Base-by-base conservation (phyloP, 2,797 vertebrate species). In the Platyrinchus mystaceus region DNA sequence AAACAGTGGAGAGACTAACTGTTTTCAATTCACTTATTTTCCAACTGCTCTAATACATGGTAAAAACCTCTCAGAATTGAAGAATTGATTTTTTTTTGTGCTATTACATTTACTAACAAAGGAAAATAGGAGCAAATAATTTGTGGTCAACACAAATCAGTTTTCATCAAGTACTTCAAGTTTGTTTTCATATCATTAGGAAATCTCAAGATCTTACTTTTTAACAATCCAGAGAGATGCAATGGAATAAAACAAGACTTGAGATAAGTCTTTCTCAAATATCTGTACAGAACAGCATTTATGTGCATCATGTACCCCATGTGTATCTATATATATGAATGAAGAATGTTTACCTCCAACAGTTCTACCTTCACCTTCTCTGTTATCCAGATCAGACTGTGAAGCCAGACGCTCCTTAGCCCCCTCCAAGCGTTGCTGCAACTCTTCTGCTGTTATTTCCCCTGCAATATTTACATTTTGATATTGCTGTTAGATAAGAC, bases 391-490 rank as follows among this genome's bases (percentile, higher is more conserved):
- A 58, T 88, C 97, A 71, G 98, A 97, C 84, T 98, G 98, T 21
- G 98, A 98, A 16, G 98, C 98, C 84, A 99, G 96, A 5, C 98
- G 98, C 85, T 99, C 98, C 95, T 99, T 99, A 36, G 98, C 98
- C 37, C 98, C 98, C 81, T 98, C 98, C 84, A 99, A 98, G 70
- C 99, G 98, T 53, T 99, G 99, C 41, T 98, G 98, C 59, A 99
- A 97, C 94, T 99, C 99, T 97, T 99, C 98, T 66, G 99, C 99
- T 80, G 99, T 99, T 97, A 99, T 98, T 97, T 99, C 99, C 89
- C 99, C 99, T 99, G 94, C 94, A 97, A 96, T 11, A 88, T 84
- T 70, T 47, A 89, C 60, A 87, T 68, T 81, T 87, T 69, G 37
- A 32, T 59, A 74, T 73, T 4, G 5, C 9, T n/a, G n/a, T 87